Evolutionary conservation across 2,888 invertebrate genomes (phyloP).

Genomic region (Nephrotoma guestfalica): DNA sequence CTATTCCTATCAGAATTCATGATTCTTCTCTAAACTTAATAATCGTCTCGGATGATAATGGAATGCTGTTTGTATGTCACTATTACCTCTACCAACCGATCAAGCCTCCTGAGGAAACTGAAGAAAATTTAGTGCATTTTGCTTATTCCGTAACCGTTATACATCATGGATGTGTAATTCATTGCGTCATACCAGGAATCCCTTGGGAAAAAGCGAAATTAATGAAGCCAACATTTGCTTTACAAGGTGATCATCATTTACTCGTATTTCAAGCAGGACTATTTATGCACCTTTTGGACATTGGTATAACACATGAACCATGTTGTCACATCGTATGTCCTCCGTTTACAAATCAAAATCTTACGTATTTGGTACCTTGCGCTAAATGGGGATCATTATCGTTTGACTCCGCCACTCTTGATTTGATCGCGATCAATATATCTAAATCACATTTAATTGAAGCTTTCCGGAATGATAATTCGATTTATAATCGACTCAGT

Average conservation of each 20-base stretch:
- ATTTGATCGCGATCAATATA: slow-evolving; percentile 51
- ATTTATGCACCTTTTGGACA: slow-evolving; percentile 74
- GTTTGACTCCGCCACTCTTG: slow-evolving; percentile 52
- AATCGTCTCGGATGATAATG: slow-evolving; percentile 57
- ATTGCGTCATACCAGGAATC: slow-evolving; percentile 67
- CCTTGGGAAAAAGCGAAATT: slow-evolving; percentile 64
- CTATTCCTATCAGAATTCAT: slow-evolving; percentile 63
- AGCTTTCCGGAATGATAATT: slow-evolving; percentile 50
- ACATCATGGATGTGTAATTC: slow-evolving; percentile 71
- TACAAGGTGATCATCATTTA: slow-evolving; percentile 63
- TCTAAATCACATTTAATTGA: slow-evolving; percentile 50
- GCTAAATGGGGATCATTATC: slow-evolving; percentile 29
- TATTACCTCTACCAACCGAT: slow-evolving; percentile 67
- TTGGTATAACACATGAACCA: slow-evolving; percentile 70
- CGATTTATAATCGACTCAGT: slow-evolving; percentile 57
- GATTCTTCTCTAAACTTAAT: slow-evolving; percentile 69
- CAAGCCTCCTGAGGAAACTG: slow-evolving; percentile 31
- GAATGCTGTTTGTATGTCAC: slow-evolving; percentile 64
- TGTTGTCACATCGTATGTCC: slow-evolving; percentile 64
- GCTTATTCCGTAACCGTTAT: slow-evolving; percentile 72
- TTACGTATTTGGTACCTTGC: slow-evolving; percentile 49
- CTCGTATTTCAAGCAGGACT: slow-evolving; percentile 70
- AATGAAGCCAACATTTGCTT: slow-evolving; percentile 59
- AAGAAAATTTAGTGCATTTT: slow-evolving; percentile 50
- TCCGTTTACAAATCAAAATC: slow-evolving; percentile 32